Conservation (phyloP, 2,113 vertebrate genomes). For the Reinhardtius hippoglossoides region DNA sequence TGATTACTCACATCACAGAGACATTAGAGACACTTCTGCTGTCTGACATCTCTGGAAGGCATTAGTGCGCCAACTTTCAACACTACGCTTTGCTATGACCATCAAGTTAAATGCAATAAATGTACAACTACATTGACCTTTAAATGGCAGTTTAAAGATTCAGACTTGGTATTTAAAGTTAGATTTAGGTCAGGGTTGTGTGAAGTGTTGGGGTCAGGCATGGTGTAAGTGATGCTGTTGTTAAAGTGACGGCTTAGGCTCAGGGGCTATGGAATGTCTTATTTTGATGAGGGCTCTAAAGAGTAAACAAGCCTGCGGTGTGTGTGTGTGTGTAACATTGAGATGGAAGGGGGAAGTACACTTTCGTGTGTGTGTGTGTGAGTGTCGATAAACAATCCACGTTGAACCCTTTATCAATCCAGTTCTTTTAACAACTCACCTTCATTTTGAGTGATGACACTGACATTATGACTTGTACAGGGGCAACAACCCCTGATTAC, state of each 20-base stretch:
- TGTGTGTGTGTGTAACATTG: not conserved
- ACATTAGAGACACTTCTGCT: not conserved
- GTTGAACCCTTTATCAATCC: not conserved
- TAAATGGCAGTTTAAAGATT: not conserved
- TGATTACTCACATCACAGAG: not conserved
- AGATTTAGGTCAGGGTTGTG: no score
- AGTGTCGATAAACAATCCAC: not conserved
- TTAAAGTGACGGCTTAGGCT: no score
- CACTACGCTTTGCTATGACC: no score
- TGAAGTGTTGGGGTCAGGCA: no score
- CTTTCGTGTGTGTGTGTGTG: not conserved
- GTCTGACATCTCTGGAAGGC: no score
- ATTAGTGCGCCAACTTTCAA: no score
- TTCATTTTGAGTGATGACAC: not conserved
- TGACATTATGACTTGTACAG: conserved; percentile 21
- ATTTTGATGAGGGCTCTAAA: not conserved
- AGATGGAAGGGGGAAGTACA: not conserved
- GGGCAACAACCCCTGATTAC: conserved; percentile 21
- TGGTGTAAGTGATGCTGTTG: no score
- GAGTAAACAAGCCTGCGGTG: no score
- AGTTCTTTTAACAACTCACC: not conserved
- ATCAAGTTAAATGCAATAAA: no score
- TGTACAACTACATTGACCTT: not conserved
- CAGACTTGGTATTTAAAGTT: not conserved
- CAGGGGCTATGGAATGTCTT: not conserved